phyloP scores from a whole-genome alignment of 2,888 invertebrate species.

The Stenichneumon culpator region DNA sequence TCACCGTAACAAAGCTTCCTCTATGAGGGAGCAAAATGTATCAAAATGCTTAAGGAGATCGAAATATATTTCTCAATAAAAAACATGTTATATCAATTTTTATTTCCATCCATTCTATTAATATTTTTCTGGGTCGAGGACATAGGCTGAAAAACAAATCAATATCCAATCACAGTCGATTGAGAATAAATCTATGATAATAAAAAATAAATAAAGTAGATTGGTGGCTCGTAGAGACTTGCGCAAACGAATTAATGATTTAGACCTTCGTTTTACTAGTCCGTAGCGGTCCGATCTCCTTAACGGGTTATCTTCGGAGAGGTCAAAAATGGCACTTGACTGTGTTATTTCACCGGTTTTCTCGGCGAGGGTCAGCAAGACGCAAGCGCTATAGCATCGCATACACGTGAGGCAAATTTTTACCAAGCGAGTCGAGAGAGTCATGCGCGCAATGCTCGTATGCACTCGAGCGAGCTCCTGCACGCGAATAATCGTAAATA shows the following conservation, averaged over 20 bases:
- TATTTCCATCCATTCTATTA: background rate
- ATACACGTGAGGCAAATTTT: constrained; percentile 22
- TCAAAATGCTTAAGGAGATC: too few relatives aligned
- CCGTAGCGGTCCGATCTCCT: background rate
- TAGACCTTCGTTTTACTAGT: too few relatives aligned
- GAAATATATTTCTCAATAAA: too few relatives aligned
- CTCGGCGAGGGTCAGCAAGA: background rate
- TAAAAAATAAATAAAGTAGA: too few relatives aligned
- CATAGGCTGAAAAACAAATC: too few relatives aligned
- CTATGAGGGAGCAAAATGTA: too few relatives aligned
- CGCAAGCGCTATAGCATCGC: background rate
- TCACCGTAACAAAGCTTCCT: too few relatives aligned
- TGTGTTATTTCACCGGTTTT: constrained; percentile 25
- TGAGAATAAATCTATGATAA: too few relatives aligned
- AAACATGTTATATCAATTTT: background rate
- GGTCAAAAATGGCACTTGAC: constrained; percentile 16
- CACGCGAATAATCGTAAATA: constrained; percentile 44
- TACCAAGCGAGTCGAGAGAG: constrained; percentile 20
- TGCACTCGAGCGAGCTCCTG: constrained; percentile 22
- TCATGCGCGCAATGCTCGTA: background rate
- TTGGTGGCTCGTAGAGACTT: too few relatives aligned
- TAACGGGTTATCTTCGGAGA: constrained; percentile 27
- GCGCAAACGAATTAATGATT: too few relatives aligned
- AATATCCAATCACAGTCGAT: too few relatives aligned
- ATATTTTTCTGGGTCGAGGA: background rate